Conservation (phyloP, 1,140 invertebrate genomes). For the Eueides isabella region DNA sequence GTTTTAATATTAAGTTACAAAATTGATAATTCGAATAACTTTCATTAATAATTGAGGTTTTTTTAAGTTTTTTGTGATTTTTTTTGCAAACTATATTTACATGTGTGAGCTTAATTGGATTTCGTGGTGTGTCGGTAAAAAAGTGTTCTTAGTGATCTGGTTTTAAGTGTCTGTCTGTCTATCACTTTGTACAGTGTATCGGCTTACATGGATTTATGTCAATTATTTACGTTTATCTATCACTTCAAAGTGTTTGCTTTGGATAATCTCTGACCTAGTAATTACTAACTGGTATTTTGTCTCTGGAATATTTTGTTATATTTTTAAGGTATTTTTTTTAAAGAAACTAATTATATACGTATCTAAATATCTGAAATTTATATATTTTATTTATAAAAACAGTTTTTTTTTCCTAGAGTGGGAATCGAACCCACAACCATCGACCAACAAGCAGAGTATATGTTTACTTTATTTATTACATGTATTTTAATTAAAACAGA, state of each 20-base stretch:
- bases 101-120: conserved; percentile 23
- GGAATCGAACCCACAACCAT: too few species aligned
- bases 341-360: too few species aligned
- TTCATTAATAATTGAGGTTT: conserved; percentile 8
- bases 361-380: too few species aligned
- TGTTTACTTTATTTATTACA: too few species aligned
- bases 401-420: too few species aligned
- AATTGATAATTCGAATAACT: background rate
- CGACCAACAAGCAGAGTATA: too few species aligned
- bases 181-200: conserved; percentile 16
- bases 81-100: conserved; percentile 14
- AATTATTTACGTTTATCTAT: conserved; percentile 20
- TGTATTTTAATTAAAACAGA: too few species aligned
- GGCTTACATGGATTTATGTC: conserved; percentile 31
- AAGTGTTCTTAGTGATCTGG: conserved; percentile 22
- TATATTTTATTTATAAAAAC: too few species aligned
- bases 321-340: background rate
- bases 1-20: background rate
- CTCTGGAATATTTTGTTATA: background rate
- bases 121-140: conserved; percentile 1
- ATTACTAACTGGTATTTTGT: background rate
- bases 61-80: background rate
- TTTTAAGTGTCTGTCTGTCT: conserved; percentile 24
- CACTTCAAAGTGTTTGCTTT: conserved; percentile 10
- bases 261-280: conserved; percentile 7